A percentile compares a stretch with the other conserved stretches of the same genome.
Evolutionary conservation across 2,797 vertebrate genomes (phyloP).

Genomic region (Acanthornis magna): DNA sequence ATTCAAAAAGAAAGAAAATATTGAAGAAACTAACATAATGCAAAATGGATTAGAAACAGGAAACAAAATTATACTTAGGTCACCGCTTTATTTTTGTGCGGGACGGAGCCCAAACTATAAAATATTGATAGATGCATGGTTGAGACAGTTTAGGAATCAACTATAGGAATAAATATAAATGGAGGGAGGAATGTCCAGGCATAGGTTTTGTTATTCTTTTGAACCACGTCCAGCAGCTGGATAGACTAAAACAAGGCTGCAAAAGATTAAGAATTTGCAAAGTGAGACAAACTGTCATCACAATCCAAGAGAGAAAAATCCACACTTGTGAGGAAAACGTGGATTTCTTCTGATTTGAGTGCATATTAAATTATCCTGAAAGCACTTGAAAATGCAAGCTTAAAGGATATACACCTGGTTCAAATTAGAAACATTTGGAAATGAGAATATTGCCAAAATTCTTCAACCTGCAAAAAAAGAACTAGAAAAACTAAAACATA

Average conservation of each 20-base stretch:
- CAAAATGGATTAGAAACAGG: background rate
- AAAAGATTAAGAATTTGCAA: background rate
- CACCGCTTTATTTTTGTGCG: background rate
- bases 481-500: background rate
- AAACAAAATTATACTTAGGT: background rate
- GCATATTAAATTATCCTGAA: background rate
- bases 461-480: background rate
- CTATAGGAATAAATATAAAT: background rate
- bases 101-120: background rate
- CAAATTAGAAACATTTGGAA: background rate
- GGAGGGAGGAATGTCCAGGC: background rate
- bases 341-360: background rate
- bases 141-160: background rate
- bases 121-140: background rate
- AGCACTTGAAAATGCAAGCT: background rate
- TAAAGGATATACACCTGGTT: background rate
- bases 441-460: background rate
- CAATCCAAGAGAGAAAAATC: background rate
- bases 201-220: background rate
- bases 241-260: background rate
- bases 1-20: background rate
- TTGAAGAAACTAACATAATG: background rate
- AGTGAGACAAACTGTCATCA: background rate
- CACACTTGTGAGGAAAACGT: background rate
- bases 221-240: background rate